These are phyloP conservation scores for Telmatochromis sp. DNA, from an alignment of 2,113 vertebrate genomes.

Conservation along the genomic window DNA sequence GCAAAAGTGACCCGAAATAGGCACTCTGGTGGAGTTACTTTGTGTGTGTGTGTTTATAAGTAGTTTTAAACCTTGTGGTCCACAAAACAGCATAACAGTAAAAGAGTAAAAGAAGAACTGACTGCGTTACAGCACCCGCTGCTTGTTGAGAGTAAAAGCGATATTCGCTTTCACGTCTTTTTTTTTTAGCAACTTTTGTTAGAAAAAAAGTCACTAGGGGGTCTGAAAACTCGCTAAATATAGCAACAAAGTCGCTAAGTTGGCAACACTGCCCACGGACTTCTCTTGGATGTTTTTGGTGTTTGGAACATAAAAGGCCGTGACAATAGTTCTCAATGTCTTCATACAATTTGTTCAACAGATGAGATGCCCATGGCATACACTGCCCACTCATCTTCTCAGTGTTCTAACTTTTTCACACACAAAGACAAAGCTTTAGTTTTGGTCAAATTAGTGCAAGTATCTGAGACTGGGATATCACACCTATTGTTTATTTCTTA, in stretches of 20 bases:
- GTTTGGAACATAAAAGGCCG: background rate
- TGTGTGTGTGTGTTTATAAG: too few relatives aligned
- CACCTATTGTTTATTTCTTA: background rate
- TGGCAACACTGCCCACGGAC: background rate
- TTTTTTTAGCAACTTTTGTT: too few relatives aligned
- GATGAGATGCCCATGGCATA: background rate
- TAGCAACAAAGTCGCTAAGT: rapidly evolving
- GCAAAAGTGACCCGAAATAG: too few relatives aligned
- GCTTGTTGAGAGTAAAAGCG: too few relatives aligned
- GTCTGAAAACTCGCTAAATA: too few relatives aligned
- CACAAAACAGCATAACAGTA: too few relatives aligned
- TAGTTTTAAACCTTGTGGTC: too few relatives aligned
- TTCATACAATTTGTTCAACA: background rate
- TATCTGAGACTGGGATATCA: background rate
- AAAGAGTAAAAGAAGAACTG: too few relatives aligned
- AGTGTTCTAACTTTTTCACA: background rate
- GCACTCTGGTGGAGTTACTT: too few relatives aligned
- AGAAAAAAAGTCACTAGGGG: too few relatives aligned
- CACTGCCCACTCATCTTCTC: background rate
- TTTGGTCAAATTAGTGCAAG: background rate
- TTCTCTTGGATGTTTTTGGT: background rate
- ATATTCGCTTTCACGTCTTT: rapidly evolving
- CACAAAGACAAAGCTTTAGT: background rate
- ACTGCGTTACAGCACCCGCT: too few relatives aligned
- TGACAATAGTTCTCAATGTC: background rate